Evolutionary conservation across 1,140 invertebrate genomes (phyloP), one percentile per base, ranked within the genome.

Genomic region (Dufourea novaeangliae): DNA sequence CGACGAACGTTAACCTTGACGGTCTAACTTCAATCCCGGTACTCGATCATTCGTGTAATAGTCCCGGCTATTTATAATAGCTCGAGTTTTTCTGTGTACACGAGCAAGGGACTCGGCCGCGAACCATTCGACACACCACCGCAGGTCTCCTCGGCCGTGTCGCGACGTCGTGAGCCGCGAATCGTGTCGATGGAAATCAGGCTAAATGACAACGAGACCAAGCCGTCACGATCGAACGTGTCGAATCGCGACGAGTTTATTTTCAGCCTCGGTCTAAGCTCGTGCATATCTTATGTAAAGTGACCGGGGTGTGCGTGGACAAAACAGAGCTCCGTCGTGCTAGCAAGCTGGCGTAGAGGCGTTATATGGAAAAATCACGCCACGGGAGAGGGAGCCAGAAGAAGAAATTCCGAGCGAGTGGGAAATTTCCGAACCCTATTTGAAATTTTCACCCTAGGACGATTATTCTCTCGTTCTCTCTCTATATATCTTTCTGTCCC

Each of bases 221-320:
- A 54, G 41, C 59, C 54, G 69, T 84, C 67, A 80, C 44, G 67
- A 82, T 84, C 82, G 79, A 79, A 83, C 70, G 85, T 63, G 72
- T 83, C 71, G 80, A 85, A 86, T 80, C 83, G 73, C 64, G 68
- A 79, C 74, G 59, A 85, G 83, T 85, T 80, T 86, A 85, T 86
- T 85, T 86, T 78, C 57, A 85, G 80, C 75, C n/a, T 67, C 62
- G 54, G 59, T 68, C 80, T 86, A 85, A 80, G 81, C 73, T 76
- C 75, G 80, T 71, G 80, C 77, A 85, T 85, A 83, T 80, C 83
- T 85, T 85, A 85, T 85, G 80, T 85, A 86, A 85, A 85, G 80
- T 77, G 73, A 81, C 74, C 83, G 80, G n/a, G 77, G 74, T 83
- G 78, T 78, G 80, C 78, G 85, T 76, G 61, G 64, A 85, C 83